Evolutionary conservation across 2,113 vertebrate species (phyloP).

Genomic region (Ciconia stormi): DNA sequence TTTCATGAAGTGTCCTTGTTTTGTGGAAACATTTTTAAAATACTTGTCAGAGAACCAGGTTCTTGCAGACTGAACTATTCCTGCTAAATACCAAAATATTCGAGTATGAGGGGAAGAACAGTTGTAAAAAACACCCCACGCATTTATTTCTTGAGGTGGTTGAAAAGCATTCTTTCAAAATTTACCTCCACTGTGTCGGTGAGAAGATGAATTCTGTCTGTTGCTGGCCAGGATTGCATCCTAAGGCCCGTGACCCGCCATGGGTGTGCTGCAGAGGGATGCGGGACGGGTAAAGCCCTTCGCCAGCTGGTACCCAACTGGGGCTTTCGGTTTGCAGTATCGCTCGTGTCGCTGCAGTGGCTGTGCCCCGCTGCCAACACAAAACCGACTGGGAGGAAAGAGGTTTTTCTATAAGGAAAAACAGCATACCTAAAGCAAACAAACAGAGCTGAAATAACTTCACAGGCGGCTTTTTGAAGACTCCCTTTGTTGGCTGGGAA

Average conservation of each 20-base stretch:
- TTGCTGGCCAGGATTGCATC: not conserved
- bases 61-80: not conserved
- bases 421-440: accelerated
- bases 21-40: constrained; percentile 29
- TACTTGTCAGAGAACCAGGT: constrained; percentile 15
- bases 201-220: not conserved
- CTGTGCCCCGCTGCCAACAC: no score
- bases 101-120: not conserved
- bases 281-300: accelerated
- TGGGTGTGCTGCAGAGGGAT: not conserved
- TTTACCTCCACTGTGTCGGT: accelerated
- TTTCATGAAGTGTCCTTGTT: constrained; percentile 54
- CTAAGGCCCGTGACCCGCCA: not conserved
- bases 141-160: not conserved
- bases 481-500: not conserved
- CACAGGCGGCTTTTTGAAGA: not conserved
- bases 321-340: no score
- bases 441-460: not conserved
- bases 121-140: not conserved
- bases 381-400: not conserved
- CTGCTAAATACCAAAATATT: not conserved
- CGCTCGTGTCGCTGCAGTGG: accelerated
- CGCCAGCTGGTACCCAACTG: not conserved
- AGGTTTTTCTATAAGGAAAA: not conserved
- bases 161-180: not conserved